Conservation (phyloP, 2,888 invertebrate genomes). For the Nebria brevicollis region DNA sequence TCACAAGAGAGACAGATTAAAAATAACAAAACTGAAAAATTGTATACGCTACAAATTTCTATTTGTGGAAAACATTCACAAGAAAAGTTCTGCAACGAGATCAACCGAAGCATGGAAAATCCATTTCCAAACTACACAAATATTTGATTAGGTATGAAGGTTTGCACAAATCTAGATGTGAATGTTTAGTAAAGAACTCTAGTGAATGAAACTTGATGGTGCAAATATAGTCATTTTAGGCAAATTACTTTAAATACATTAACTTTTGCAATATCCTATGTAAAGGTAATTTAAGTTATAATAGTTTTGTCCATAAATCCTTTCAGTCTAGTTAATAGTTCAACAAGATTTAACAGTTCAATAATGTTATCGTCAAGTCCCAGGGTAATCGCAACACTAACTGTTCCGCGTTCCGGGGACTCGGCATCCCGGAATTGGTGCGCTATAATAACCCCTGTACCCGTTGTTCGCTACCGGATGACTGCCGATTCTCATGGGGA, state of each 20-base stretch:
- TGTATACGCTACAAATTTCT: background rate
- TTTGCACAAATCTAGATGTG: too few species aligned
- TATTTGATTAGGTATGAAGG: background rate
- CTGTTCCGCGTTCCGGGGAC: background rate
- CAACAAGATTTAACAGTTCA: conserved; percentile 1
- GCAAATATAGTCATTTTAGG: background rate
- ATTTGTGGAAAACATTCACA: background rate
- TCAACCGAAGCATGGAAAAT: conserved; percentile 7
- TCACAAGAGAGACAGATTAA: background rate
- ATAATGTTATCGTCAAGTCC: conserved; percentile 1
- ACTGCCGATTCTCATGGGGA: background rate
- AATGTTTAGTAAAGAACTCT: too few species aligned
- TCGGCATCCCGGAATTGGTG: background rate
- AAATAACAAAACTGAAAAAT: background rate
- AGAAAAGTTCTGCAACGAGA: background rate
- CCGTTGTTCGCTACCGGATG: background rate
- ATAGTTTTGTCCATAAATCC: background rate
- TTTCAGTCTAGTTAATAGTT: background rate
- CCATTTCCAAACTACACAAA: conserved; percentile 11
- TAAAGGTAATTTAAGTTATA: background rate
- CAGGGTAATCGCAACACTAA: conserved; percentile 1
- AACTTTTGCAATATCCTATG: background rate
- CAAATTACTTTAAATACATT: background rate
- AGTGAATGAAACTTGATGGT: too few species aligned
- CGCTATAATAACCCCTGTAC: background rate